phyloP scores from a whole-genome alignment of 2,113 vertebrate species.

The Corythaixoides concolor region DNA sequence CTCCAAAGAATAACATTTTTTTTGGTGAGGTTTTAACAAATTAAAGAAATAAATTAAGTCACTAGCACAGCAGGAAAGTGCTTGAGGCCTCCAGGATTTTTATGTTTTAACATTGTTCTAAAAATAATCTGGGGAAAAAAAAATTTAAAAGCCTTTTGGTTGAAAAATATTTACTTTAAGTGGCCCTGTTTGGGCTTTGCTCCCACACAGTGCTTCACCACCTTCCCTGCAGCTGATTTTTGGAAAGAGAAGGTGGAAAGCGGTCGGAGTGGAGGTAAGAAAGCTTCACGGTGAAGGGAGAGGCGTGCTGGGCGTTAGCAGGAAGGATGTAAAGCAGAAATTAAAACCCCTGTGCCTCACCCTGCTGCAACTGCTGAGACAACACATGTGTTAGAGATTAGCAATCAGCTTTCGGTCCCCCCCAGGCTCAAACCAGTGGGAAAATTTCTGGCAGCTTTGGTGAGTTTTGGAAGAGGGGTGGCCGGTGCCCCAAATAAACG shows the following conservation, averaged over 20 bases:
- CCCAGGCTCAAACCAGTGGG: neutral
- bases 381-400: neutral
- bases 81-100: conserved; percentile 63
- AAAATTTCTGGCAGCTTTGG: neutral
- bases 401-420: neutral
- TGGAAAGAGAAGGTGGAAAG: neutral
- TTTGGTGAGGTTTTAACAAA: conserved; percentile 72
- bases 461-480: neutral
- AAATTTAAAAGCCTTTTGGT: neutral
- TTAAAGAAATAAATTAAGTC: conserved; percentile 82
- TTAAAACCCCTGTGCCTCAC: neutral
- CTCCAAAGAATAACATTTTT: conserved; percentile 75
- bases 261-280: neutral
- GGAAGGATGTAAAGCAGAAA: neutral
- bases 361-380: neutral
- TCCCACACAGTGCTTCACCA: neutral
- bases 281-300: neutral
- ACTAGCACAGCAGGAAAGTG: conserved; percentile 64
- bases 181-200: neutral
- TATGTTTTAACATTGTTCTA: conserved; percentile 65
- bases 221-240: neutral
- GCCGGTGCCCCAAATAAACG: neutral
- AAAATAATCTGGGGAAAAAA: conserved; percentile 55
- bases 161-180: conserved; percentile 60
- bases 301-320: neutral